Percentiles rank a stretch among this genome's conserved stretches.
Evolutionary conservation across 1,140 invertebrate genomes (phyloP).

Genomic region (Fopius arisanus): DNA sequence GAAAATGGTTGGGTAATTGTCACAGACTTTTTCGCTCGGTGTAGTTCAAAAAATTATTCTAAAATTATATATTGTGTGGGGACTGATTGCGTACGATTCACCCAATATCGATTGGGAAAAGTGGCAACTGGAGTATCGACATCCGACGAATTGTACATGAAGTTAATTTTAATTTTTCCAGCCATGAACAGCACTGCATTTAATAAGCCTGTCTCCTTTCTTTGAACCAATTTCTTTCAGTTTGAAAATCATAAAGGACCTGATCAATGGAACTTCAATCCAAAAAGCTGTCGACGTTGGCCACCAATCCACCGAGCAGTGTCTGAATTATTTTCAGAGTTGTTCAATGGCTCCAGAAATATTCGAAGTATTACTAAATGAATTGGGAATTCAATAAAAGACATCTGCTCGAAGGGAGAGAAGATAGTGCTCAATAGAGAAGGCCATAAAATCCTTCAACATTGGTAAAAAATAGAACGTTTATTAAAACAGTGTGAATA

Average conservation of each 20-base stretch:
- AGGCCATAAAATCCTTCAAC: not conserved
- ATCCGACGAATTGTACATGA: too few species aligned
- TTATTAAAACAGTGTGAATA: not conserved
- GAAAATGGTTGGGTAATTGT: too few species aligned
- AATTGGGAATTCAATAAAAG: slow-evolving; percentile 38
- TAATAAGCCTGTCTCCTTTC: not conserved
- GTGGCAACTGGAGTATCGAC: too few species aligned
- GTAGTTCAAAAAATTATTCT: too few species aligned
- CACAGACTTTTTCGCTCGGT: too few species aligned
- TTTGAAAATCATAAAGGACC: slow-evolving; percentile 46
- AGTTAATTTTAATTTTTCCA: slow-evolving; percentile 11
- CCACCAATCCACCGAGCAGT: slow-evolving; percentile 36
- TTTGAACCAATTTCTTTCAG: slow-evolving; percentile 34
- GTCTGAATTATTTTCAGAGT: slow-evolving; percentile 25
- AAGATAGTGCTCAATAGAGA: not conserved
- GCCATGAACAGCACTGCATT: too few species aligned
- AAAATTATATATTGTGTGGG: too few species aligned
- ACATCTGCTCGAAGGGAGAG: not conserved
- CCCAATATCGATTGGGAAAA: too few species aligned
- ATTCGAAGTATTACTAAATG: slow-evolving; percentile 35
- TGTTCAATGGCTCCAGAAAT: slow-evolving; percentile 36
- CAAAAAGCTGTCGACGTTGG: slow-evolving; percentile 48
- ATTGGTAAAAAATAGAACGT: not conserved
- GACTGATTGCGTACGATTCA: too few species aligned
- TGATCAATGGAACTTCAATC: slow-evolving; percentile 51